Conservation (phyloP, 2,113 vertebrate species). For the Lepidothrix coronata region DNA sequence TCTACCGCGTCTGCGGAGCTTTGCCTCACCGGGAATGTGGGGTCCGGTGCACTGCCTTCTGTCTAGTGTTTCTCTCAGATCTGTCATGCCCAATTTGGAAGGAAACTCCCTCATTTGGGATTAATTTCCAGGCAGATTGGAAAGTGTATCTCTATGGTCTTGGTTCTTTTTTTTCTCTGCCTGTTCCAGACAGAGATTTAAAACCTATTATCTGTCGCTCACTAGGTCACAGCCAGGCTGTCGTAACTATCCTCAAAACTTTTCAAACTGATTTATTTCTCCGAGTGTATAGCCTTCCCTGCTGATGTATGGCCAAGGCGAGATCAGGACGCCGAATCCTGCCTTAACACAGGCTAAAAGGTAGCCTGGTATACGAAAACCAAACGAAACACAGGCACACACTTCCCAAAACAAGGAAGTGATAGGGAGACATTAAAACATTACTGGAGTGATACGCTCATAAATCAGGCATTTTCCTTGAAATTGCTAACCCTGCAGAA, state of each 20-base stretch:
- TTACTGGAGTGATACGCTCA: background rate
- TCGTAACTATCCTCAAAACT: background rate
- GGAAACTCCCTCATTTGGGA: slow-evolving; percentile 48
- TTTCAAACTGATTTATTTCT: background rate
- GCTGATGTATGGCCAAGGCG: background rate
- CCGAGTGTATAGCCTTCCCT: background rate
- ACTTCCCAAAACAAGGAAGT: background rate
- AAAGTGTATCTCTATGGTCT: background rate
- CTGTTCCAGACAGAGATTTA: background rate
- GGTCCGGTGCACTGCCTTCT: slow-evolving; percentile 14
- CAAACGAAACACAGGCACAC: background rate
- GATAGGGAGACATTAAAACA: background rate
- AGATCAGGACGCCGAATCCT: background rate
- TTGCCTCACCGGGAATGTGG: background rate
- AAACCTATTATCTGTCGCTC: background rate
- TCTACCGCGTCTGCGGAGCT: background rate
- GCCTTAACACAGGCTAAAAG: background rate
- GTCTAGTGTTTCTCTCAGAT: slow-evolving; percentile 49
- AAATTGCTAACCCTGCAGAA: background rate
- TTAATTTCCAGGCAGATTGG: slow-evolving; percentile 49
- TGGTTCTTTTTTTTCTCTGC: background rate
- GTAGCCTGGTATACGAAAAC: background rate
- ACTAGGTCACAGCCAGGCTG: background rate
- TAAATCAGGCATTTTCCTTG: background rate
- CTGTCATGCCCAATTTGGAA: slow-evolving; percentile 52